Conservation (phyloP, 2,797 vertebrate genomes). For the Fratercula arctica region DNA sequence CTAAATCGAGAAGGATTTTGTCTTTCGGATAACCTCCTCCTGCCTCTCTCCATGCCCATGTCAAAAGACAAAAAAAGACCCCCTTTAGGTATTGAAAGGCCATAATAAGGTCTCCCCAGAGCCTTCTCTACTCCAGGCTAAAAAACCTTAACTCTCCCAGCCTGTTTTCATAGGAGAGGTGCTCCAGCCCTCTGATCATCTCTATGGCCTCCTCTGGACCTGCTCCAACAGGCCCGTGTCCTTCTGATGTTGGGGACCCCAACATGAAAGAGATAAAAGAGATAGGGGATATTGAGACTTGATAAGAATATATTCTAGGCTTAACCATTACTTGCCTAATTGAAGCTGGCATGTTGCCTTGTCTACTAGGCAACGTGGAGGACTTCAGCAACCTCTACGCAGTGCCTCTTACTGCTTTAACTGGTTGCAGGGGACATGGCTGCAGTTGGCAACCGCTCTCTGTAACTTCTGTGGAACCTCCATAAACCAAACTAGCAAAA, state of each 20-base stretch:
- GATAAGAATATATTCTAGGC: background rate
- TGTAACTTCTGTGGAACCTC: background rate
- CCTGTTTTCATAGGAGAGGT: background rate
- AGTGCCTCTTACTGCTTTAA: background rate
- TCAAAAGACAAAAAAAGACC: background rate
- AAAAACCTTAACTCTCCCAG: background rate
- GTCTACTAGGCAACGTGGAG: background rate
- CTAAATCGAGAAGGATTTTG: background rate
- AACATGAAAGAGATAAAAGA: background rate
- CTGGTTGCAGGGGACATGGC: background rate
- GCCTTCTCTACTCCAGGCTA: too few relatives aligned
- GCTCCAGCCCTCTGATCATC: background rate
- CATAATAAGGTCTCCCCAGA: too few relatives aligned
- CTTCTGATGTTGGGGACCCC: background rate
- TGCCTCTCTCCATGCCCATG: background rate
- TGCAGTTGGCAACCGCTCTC: background rate
- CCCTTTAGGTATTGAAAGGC: too few relatives aligned
- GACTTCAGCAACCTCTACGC: background rate
- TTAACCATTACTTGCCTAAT: background rate
- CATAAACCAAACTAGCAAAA: background rate
- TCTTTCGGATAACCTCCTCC: background rate
- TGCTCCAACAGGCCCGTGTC: background rate
- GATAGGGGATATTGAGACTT: background rate
- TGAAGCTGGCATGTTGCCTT: background rate
- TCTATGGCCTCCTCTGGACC: background rate